phyloP scores from a whole-genome alignment of 2,797 vertebrate genomes.

The Vespertilio murinus region DNA sequence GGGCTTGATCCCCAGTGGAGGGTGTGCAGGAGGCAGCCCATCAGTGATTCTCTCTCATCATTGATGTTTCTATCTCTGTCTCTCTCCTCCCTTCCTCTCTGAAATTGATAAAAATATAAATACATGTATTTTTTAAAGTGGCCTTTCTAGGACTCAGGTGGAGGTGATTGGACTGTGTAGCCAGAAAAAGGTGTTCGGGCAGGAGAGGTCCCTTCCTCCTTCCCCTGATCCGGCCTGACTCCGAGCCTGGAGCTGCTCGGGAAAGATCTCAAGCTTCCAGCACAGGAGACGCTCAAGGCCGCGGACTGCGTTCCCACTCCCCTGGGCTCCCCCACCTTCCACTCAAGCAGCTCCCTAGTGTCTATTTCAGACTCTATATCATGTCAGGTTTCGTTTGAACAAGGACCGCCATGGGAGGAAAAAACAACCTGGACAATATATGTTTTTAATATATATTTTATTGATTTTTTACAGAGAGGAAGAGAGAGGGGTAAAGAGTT shows the following conservation, averaged over 20 bases:
- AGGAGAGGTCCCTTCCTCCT: background rate
- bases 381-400: background rate
- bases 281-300: background rate
- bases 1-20: too few species aligned
- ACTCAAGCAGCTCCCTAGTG: fast-evolving
- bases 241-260: background rate
- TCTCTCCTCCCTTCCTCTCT: too few species aligned
- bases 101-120: too few species aligned
- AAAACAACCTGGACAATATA: background rate
- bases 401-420: background rate
- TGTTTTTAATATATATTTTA: too few species aligned
- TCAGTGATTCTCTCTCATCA: too few species aligned
- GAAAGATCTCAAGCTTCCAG: background rate
- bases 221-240: background rate
- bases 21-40: too few species aligned
- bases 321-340: background rate
- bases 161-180: background rate
- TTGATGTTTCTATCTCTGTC: too few species aligned
- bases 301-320: background rate
- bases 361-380: background rate
- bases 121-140: background rate
- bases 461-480: too few species aligned
- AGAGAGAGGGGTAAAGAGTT: too few species aligned
- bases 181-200: background rate
- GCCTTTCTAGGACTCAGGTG: background rate